These are phyloP conservation scores for Lipophrys pholis DNA, from an alignment of 2,113 vertebrate species.

Conservation along the genomic window DNA sequence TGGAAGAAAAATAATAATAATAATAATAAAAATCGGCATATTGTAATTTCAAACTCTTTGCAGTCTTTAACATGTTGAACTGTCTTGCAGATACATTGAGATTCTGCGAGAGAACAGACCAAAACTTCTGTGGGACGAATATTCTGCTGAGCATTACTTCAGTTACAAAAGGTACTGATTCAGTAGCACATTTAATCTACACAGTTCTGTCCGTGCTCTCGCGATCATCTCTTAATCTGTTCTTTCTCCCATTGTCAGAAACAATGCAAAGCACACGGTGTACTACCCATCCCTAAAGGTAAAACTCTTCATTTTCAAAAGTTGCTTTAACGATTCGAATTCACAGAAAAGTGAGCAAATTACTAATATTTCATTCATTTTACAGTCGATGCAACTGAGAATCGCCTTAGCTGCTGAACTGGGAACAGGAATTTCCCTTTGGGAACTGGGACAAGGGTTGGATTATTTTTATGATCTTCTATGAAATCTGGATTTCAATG, in stretches of 20 bases:
- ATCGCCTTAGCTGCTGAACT: conserved; percentile 91
- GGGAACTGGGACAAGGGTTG: conserved; percentile 98
- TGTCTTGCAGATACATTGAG: conserved; percentile 88
- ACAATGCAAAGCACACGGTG: conserved; percentile 88
- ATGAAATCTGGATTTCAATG: conserved; percentile 71
- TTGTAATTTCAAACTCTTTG: background rate
- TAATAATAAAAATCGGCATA: too few species aligned
- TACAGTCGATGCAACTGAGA: conserved; percentile 90
- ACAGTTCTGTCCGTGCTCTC: background rate
- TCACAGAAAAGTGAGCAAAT: background rate
- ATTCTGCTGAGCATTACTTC: conserved; percentile 92
- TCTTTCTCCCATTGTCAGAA: conserved; percentile 82
- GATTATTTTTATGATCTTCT: conserved; percentile 99
- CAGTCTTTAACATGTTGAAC: background rate
- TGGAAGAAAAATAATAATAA: too few species aligned
- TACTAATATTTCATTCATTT: conserved; percentile 34
- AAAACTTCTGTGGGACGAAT: conserved; percentile 91
- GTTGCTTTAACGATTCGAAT: background rate
- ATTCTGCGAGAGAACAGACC: conserved; percentile 91
- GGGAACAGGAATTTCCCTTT: conserved; percentile 94
- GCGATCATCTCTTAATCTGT: background rate
- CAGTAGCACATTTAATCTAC: background rate
- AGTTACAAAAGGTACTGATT: conserved; percentile 89
- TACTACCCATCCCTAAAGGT: conserved; percentile 96
- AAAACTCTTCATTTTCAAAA: conserved; percentile 29